These are phyloP conservation scores for Lasiurus borealis DNA, from an alignment of 2,113 vertebrate genomes.

Conservation along the genomic window DNA sequence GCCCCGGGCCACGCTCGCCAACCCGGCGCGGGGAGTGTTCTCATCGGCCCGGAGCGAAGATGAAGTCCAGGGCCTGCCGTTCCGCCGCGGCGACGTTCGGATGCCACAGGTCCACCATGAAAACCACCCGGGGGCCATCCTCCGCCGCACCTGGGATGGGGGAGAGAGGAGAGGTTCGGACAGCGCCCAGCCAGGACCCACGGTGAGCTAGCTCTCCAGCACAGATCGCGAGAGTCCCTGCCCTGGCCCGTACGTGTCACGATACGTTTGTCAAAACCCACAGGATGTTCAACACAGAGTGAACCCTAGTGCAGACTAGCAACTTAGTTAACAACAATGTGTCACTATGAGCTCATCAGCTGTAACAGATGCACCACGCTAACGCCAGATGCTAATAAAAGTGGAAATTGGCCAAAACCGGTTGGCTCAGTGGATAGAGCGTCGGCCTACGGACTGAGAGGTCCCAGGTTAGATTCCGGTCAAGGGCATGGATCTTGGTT, in stretches of 20 bases:
- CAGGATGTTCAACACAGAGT: accelerated
- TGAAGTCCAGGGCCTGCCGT: slow-evolving; percentile 98
- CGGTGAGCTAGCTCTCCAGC: neutral
- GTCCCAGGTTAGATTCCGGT: too few relatives aligned
- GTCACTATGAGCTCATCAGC: accelerated
- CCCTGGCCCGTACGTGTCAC: accelerated
- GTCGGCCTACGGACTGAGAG: too few relatives aligned
- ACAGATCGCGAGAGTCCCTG: accelerated
- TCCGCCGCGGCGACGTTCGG: slow-evolving; percentile 97
- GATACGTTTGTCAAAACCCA: neutral
- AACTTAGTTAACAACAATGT: too few relatives aligned
- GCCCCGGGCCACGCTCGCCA: neutral
- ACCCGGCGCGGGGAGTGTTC: accelerated
- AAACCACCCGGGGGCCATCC: slow-evolving; percentile 96
- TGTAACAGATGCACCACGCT: accelerated
- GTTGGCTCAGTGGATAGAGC: too few relatives aligned
- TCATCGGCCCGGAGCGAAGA: slow-evolving; percentile 97
- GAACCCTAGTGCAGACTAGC: accelerated
- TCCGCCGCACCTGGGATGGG: slow-evolving; percentile 88
- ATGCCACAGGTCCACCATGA: slow-evolving; percentile 99
- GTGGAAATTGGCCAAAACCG: neutral
- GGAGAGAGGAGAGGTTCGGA: neutral
- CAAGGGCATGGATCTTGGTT: too few relatives aligned
- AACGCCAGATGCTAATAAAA: neutral
- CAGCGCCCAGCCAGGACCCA: accelerated